Evolutionary conservation across 2,113 vertebrate genomes (phyloP).

Genomic region (Heterotis niloticus): DNA sequence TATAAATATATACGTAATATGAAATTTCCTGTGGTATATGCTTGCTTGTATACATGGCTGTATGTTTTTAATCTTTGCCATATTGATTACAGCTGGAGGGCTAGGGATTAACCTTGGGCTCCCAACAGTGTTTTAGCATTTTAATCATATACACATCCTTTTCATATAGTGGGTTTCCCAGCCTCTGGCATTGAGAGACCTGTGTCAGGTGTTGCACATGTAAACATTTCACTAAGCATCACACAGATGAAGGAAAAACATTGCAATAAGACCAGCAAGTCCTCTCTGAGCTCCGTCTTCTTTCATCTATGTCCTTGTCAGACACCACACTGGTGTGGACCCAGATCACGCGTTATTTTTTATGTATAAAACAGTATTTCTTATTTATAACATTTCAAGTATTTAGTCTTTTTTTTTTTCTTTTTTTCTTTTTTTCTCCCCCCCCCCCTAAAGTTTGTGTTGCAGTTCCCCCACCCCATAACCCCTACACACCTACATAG

Average conservation of each 20-base stretch:
- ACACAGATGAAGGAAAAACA: slow-evolving; percentile 21
- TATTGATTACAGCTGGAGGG: slow-evolving; percentile 46
- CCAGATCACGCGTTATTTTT: slow-evolving; percentile 53
- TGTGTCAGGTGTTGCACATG: slow-evolving; percentile 6
- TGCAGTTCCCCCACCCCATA: slow-evolving; percentile 37
- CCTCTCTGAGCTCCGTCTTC: slow-evolving; percentile 2
- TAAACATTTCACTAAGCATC: slow-evolving; percentile 11
- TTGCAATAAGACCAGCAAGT: slow-evolving; percentile 10
- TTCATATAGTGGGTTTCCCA: background rate
- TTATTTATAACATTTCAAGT: slow-evolving; percentile 92
- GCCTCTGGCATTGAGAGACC: background rate
- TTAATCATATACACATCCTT: slow-evolving; percentile 6
- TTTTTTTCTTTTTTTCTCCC: slow-evolving; percentile 49
- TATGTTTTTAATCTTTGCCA: slow-evolving; percentile 49
- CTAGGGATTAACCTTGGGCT: slow-evolving; percentile 26
- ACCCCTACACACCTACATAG: slow-evolving; percentile 18
- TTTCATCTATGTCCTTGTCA: slow-evolving; percentile 32
- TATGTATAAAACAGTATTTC: slow-evolving; percentile 94
- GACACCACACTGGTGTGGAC: slow-evolving; percentile 41
- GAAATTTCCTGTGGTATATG: slow-evolving; percentile 51
- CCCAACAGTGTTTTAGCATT: slow-evolving; percentile 14
- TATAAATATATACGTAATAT: slow-evolving; percentile 33
- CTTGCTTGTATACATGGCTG: slow-evolving; percentile 55
- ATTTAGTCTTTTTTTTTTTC: slow-evolving; percentile 66
- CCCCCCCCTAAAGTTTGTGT: slow-evolving; percentile 57